A percentile compares a stretch with the other conserved stretches of the same genome.
Conservation (phyloP, 2,888 invertebrate genomes). For the Lasioglossum lativentre region DNA sequence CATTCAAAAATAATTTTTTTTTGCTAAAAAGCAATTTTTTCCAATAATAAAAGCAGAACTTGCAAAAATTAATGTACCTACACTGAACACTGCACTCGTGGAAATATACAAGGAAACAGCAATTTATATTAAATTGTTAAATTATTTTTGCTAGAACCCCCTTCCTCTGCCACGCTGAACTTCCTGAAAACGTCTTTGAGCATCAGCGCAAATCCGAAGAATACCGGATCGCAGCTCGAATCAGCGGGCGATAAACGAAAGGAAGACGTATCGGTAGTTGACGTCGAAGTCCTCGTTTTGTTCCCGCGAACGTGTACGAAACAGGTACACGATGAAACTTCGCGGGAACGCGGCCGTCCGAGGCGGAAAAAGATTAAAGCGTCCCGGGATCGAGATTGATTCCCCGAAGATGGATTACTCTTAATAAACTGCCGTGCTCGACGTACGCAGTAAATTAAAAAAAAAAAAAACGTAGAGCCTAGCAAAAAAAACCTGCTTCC, state of each 20-base stretch:
- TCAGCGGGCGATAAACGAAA: background rate
- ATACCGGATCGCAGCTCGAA: background rate
- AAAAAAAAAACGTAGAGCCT: background rate
- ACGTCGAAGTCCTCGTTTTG: background rate
- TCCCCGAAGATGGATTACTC: slow-evolving; percentile 54
- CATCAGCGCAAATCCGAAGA: background rate
- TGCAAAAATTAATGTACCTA: no score
- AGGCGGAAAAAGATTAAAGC: slow-evolving; percentile 21
- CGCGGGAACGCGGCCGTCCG: slow-evolving; percentile 23
- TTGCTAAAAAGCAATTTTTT: no score
- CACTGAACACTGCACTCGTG: no score
- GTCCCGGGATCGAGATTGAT: slow-evolving; percentile 43
- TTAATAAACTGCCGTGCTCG: slow-evolving; percentile 53
- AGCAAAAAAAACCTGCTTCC: background rate
- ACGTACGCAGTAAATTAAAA: slow-evolving; percentile 18
- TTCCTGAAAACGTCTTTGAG: background rate
- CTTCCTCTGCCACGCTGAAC: background rate
- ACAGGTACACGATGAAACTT: slow-evolving; percentile 4
- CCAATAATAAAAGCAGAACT: no score
- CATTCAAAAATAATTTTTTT: background rate
- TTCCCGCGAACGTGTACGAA: background rate
- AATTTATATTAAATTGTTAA: no score
- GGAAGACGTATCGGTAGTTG: background rate
- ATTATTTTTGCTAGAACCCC: no score
- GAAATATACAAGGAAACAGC: no score